A percentile compares a stretch with the other conserved stretches of the same genome.
These are phyloP conservation scores for Acanthosepion esculentum DNA, from an alignment of 2,888 invertebrate species.

Conservation along the genomic window DNA sequence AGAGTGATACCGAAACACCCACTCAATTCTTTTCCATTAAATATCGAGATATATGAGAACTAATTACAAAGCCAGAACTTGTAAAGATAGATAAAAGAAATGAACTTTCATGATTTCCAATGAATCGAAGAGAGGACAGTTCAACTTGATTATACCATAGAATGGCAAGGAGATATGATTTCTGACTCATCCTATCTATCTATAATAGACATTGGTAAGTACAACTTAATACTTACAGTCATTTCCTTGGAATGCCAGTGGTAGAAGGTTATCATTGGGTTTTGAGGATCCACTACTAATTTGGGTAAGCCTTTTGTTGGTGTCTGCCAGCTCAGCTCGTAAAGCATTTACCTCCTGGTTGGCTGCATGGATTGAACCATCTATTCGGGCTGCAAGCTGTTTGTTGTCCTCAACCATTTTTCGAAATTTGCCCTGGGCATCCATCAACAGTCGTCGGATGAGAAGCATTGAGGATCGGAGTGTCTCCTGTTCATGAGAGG, in stretches of 20 bases:
- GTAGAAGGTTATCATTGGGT: not conserved
- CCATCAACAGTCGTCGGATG: slow-evolving; percentile 88
- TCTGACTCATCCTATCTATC: too few species aligned
- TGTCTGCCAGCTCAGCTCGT: slow-evolving; percentile 78
- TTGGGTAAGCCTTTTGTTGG: slow-evolving; percentile 76
- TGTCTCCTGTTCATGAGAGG: slow-evolving; percentile 77
- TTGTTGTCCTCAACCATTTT: slow-evolving; percentile 92
- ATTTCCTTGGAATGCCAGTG: slow-evolving; percentile 41
- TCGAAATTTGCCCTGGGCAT: slow-evolving; percentile 88
- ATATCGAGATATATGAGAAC: too few species aligned
- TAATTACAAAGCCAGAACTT: too few species aligned
- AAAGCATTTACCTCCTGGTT: slow-evolving; percentile 79
- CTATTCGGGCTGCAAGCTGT: slow-evolving; percentile 77
- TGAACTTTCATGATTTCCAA: too few species aligned
- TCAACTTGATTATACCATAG: too few species aligned
- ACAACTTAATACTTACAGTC: slow-evolving; percentile 42
- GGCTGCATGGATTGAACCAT: slow-evolving; percentile 70
- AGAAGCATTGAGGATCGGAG: slow-evolving; percentile 87
- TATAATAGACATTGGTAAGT: not conserved
- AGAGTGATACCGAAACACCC: too few species aligned
- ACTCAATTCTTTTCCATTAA: too few species aligned
- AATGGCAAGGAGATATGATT: too few species aligned
- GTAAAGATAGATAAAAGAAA: too few species aligned
- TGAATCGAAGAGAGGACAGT: too few species aligned
- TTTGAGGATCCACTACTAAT: slow-evolving; percentile 54